Evolutionary conservation across 2,888 invertebrate species (phyloP).

Genomic region (Sesia apiformis): DNA sequence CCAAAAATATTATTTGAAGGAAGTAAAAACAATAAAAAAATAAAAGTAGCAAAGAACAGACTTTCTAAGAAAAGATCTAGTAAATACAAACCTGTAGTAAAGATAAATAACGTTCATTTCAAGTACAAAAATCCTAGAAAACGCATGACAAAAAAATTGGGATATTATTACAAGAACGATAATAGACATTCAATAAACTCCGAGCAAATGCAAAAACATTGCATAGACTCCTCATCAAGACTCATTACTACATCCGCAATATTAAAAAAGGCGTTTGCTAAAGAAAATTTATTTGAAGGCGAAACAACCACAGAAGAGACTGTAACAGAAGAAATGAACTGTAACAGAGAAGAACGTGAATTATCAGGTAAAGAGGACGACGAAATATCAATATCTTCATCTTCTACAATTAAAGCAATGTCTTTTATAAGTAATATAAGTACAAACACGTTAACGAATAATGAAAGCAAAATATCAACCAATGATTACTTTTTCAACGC

Average conservation of each 20-base stretch:
- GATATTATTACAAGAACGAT: conserved; percentile 21
- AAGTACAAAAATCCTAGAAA: conserved; percentile 25
- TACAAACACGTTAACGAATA: conserved; percentile 26
- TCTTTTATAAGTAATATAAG: conserved; percentile 26
- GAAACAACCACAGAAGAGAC: neutral
- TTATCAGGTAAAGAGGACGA: conserved; percentile 12
- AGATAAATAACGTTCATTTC: conserved; percentile 23
- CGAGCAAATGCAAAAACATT: conserved; percentile 18
- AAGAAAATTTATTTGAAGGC: conserved; percentile 31
- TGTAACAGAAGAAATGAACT: neutral
- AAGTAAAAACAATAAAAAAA: neutral
- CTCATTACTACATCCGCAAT: conserved; percentile 24
- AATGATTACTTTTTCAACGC: conserved; percentile 12
- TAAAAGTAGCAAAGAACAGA: neutral
- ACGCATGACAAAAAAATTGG: conserved; percentile 13
- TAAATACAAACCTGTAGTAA: conserved; percentile 18
- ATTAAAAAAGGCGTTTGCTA: conserved; percentile 30
- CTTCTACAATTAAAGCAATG: conserved; percentile 15
- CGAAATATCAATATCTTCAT: conserved; percentile 15
- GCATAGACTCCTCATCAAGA: conserved; percentile 20
- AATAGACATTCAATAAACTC: conserved; percentile 14
- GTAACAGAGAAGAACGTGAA: neutral
- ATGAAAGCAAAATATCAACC: conserved; percentile 15
- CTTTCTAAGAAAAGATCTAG: conserved; percentile 4
- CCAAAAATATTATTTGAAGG: neutral